Base-by-base conservation (phyloP, 2,888 invertebrate genomes). In the Balanococcus diminutus region DNA sequence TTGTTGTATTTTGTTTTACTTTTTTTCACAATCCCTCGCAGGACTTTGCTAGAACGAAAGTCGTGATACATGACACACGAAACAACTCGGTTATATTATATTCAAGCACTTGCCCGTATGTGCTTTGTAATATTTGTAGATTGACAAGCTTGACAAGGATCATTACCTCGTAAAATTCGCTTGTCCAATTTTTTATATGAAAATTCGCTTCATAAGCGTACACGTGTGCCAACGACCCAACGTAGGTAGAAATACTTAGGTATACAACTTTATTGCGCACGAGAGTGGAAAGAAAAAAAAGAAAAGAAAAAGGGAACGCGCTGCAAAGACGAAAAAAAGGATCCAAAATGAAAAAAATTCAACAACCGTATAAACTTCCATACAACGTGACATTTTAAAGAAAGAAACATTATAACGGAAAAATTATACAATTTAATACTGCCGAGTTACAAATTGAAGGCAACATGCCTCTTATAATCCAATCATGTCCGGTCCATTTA, bases 401-500 rank as follows among this genome's bases (percentile, higher is more conserved):
- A 22, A 56, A 56, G 22, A 56, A 22, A 56, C 42, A 42, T 56
- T 56, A n/a, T 22, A 56, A 19, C 14, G 42, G 19, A 56, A 56
- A 56, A 56, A 56, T 56, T 22, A 56, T 22, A 22, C 56, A 22
- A 56, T 56, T 56, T 22, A 42, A 42, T 42, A 6, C 56, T 22
- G 19, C 56, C n/a, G 22, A 56, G 19, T 56, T 56, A 56, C 72
- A 72, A 72, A 72, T 72, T 25, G 72, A 72, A 31, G 25, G 14
- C 11, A 72, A 72, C 6, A 72, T 3, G 72, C 22, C 72, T 31
- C 19, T 72, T 72, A 72, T 28, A 72, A 72, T 72, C 72, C 31
- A 72, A 72, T 72, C 72, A 72, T 72, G 72, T 72, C 31, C 31
- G 72, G 72, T 72, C 72, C 72, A 72, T 72, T 72, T 72, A 31